These are phyloP conservation scores for Spodoptera frugiperda DNA, from an alignment of 1,140 invertebrate genomes.

Conservation along the genomic window DNA sequence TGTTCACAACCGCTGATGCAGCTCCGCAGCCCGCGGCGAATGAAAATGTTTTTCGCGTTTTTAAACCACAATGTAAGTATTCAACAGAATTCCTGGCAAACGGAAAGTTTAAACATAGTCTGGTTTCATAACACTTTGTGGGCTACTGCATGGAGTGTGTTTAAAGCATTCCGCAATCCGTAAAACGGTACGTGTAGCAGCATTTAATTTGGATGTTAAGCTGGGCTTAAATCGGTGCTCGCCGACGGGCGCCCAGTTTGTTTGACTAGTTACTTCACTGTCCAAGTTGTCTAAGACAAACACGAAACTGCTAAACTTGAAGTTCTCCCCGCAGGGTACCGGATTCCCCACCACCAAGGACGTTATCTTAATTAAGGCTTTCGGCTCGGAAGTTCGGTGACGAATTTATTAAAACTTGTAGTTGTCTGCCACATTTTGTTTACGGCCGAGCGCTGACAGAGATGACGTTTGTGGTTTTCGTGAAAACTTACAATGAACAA, in stretches of 20 bases:
- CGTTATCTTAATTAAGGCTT: constrained; percentile 71
- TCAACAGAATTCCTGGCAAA: constrained; percentile 41
- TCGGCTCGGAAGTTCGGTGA: constrained; percentile 55
- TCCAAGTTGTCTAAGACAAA: constrained; percentile 79
- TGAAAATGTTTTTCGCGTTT: constrained; percentile 46
- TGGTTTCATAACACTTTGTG: constrained; percentile 39
- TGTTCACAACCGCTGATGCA: constrained; percentile 31
- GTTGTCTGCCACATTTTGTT: constrained; percentile 50
- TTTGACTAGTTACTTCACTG: constrained; percentile 77
- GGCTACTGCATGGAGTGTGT: constrained; percentile 38
- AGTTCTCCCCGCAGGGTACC: constrained; percentile 51
- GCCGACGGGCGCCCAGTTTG: constrained; percentile 56
- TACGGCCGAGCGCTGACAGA: constrained; percentile 4
- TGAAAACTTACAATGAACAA: constrained; percentile 29
- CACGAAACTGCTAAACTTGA: constrained; percentile 72
- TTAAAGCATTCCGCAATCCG: constrained; percentile 45
- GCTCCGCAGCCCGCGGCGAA: constrained; percentile 5
- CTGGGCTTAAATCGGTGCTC: constrained; percentile 60
- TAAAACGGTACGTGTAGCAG: constrained; percentile 54
- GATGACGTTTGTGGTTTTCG: constrained; percentile 24
- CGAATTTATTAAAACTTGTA: constrained; percentile 64
- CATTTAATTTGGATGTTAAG: constrained; percentile 69
- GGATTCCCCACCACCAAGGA: constrained; percentile 58
- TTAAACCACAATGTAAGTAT: constrained; percentile 47
- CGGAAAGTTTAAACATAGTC: constrained; percentile 42